These are phyloP conservation scores for Melanotaenia parkinsoni DNA, from an alignment of 2,797 vertebrate genomes.

Conservation along the genomic window DNA sequence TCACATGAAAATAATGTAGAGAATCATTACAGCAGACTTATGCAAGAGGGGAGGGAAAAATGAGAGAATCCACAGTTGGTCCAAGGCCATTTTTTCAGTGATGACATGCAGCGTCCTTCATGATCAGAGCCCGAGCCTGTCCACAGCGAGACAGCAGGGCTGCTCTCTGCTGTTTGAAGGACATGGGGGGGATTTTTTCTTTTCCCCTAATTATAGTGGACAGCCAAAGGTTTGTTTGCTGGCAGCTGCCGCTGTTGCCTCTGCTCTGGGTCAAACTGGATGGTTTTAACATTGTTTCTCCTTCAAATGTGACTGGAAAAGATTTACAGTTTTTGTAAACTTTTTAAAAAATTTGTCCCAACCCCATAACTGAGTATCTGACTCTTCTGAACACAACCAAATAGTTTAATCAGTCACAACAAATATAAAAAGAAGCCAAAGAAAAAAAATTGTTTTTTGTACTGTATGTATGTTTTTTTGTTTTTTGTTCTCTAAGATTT, in stretches of 20 bases:
- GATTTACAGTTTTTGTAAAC: conserved; percentile 16
- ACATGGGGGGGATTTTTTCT: not conserved
- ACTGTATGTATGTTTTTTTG: too few relatives aligned
- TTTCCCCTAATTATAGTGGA: conserved; percentile 50
- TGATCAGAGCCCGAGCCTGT: conserved; percentile 5
- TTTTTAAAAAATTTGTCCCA: not conserved
- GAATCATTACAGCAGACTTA: too few relatives aligned
- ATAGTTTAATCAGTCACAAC: too few relatives aligned
- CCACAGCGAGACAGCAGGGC: conserved; percentile 26
- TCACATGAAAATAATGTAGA: too few relatives aligned
- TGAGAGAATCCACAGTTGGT: conserved; percentile 5
- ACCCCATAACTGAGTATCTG: not conserved
- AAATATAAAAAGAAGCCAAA: too few relatives aligned
- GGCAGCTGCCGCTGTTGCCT: not conserved
- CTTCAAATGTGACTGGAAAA: not conserved
- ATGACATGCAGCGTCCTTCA: conserved; percentile 20
- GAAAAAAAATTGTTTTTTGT: too few relatives aligned
- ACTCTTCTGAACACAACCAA: too few relatives aligned
- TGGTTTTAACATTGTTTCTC: conserved; percentile 12
- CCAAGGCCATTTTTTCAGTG: conserved; percentile 20
- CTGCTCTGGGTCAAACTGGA: conserved; percentile 48
- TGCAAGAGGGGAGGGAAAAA: not conserved
- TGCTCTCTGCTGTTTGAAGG: conserved; percentile 49
- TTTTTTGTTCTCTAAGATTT: too few relatives aligned
- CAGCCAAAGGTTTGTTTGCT: conserved; percentile 44